Conservation (phyloP, 1,140 invertebrate species). For the Drosophila sp. region DNA sequence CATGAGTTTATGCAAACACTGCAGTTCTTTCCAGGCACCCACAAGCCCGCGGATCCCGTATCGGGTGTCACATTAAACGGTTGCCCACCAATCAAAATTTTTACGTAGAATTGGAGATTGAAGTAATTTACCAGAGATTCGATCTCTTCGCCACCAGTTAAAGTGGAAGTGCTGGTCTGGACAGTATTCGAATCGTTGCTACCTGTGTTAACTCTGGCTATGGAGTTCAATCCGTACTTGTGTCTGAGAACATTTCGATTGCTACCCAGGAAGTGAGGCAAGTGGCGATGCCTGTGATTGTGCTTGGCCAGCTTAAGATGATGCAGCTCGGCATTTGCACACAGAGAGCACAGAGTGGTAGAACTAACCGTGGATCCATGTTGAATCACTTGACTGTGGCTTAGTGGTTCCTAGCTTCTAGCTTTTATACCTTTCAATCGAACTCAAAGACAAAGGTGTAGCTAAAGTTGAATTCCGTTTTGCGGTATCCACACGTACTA, state of each 20-base stretch:
- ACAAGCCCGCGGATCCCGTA: conserved; percentile 69
- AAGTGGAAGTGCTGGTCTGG: neutral
- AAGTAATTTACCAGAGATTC: conserved; percentile 84
- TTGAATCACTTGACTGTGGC: neutral
- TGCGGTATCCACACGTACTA: neutral
- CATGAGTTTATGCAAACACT: neutral
- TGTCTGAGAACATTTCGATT: neutral
- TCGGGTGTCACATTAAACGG: conserved; percentile 79
- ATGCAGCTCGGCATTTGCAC: neutral
- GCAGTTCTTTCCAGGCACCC: conserved; percentile 51
- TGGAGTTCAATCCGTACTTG: neutral
- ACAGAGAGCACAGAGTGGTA: neutral
- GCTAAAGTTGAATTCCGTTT: neutral
- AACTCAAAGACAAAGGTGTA: neutral
- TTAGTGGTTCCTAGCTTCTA: neutral
- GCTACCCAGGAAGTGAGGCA: neutral
- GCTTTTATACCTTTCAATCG: neutral
- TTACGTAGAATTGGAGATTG: conserved; percentile 85
- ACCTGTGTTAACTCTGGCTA: neutral
- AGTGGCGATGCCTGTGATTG: neutral
- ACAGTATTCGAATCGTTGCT: conserved; percentile 7
- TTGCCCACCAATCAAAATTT: conserved; percentile 95
- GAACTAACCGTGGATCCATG: neutral
- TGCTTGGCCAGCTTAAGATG: neutral
- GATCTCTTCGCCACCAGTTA: conserved; percentile 92